Percentiles rank a stretch among this genome's conserved stretches.
Evolutionary conservation across 2,113 vertebrate genomes (phyloP).

Genomic region (Dinomys branickii): DNA sequence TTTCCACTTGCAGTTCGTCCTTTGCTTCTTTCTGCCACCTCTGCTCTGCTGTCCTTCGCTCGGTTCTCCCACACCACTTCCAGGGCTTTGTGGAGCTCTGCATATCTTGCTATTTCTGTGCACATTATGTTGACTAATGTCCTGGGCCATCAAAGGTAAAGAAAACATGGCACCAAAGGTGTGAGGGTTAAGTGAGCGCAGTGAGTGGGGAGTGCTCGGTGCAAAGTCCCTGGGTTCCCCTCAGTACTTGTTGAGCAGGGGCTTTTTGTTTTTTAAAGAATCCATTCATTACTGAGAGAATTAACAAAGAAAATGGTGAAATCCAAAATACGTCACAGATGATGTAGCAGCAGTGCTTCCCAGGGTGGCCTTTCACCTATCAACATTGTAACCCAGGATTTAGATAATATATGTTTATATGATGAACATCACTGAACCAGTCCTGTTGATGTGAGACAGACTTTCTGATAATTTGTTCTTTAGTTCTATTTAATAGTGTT

Average conservation of each 20-base stretch:
- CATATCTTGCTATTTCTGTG: neutral
- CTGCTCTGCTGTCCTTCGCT: neutral
- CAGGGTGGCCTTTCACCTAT: neutral
- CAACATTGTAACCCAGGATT: too few relatives aligned
- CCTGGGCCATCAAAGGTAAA: neutral
- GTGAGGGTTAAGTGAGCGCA: neutral
- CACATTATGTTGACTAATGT: neutral
- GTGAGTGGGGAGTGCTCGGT: too few relatives aligned
- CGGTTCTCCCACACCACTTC: neutral
- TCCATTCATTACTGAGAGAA: neutral
- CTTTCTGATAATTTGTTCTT: neutral
- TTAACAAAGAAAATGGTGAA: neutral
- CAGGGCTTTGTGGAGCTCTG: neutral
- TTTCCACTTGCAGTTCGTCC: neutral
- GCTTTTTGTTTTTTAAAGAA: neutral
- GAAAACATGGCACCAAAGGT: neutral
- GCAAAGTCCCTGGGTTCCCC: too few relatives aligned
- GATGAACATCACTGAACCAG: too few relatives aligned
- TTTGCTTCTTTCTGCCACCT: neutral
- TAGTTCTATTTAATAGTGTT: neutral
- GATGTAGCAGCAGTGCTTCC: neutral
- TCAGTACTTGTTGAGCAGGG: neutral
- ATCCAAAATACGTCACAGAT: rapidly evolving
- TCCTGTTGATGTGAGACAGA: neutral
- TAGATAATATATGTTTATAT: neutral